Base-by-base conservation (phyloP, 2,113 vertebrate species). In the Isichthys henryi region DNA sequence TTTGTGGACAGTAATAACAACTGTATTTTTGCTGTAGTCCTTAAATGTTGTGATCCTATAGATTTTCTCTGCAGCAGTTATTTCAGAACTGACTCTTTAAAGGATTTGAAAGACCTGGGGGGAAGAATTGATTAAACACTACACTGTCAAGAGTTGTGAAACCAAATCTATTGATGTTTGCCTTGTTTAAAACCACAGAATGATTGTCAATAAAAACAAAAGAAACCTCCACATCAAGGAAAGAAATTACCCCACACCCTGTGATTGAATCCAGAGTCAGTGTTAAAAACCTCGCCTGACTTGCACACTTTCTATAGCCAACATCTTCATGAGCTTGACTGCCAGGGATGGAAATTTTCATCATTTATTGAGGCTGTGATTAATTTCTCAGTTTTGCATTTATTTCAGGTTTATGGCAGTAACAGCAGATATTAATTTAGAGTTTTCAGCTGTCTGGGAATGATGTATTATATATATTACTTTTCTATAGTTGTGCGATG, bases 341-440 rank as follows among this genome's bases (percentile, higher is more conserved):
- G 95, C 95, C 95, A 95, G 93, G 95, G 96, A 95, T 94, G 94
- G 94, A 96, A 95, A 96, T 95, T 93, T 92, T 46, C 94, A 94
- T 91, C 86, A 87, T 89, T 93, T 94, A 94, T 93, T 88, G 52
- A 93, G 89, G 90, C 91, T 3, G 88, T 88, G 92, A 91, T 91
- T 92, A 89, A 91, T 92, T 91, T 91, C 23, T 90, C 83, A 86
- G 88, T 87, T 91, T 46, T 91, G 89, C 90, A 89, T 94, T 94
- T 94, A 90, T 92, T 92, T 84, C 92, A 77, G 90, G 89, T 92
- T 94, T 90, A 90, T 91, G 92, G 58, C 93, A 92, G 82, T 92
- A 93, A 39, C 62, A 90, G 93, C 85, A 91, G 90, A 90, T 92
- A 92, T 94, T 94, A 90, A 93, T 94, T 94, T 91, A 91, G 93